Conservation (phyloP, 1,140 invertebrate genomes). For the Drosophila jambulina region DNA sequence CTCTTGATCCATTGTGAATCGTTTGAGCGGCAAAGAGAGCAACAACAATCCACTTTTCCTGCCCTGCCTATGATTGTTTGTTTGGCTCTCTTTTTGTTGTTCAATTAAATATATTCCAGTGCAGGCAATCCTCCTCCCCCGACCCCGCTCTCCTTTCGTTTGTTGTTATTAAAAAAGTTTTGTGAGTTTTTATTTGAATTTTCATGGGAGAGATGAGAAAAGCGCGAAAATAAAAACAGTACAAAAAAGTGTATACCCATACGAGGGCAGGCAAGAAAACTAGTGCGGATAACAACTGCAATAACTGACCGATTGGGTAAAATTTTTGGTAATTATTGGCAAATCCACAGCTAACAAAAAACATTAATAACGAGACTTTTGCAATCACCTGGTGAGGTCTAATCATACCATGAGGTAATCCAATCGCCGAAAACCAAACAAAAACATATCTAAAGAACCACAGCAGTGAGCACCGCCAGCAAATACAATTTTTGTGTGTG, state of each 20-base stretch:
- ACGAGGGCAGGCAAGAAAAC: constrained; percentile 11
- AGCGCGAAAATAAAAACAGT: constrained; percentile 22
- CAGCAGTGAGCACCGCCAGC: constrained; percentile 2
- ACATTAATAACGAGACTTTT: constrained; percentile 48
- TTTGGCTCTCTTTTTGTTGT: constrained; percentile 66
- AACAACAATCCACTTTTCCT: constrained; percentile 54
- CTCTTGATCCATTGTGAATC: constrained; percentile 63
- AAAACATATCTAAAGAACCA: constrained; percentile 38
- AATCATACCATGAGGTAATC: constrained; percentile 39
- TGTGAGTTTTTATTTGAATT: constrained; percentile 55
- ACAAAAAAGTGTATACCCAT: constrained; percentile 1
- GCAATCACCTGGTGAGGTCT: constrained; percentile 37
- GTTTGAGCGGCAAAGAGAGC: constrained; percentile 61
- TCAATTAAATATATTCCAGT: constrained; percentile 67
- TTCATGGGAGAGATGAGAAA: constrained; percentile 18
- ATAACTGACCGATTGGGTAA: constrained; percentile 48
- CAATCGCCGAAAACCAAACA: constrained; percentile 15
- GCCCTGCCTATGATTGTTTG: constrained; percentile 49
- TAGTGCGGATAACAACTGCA: constrained; percentile 24
- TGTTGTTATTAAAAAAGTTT: constrained; percentile 62
- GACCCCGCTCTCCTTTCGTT: background rate
- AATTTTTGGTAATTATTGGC: constrained; percentile 40
- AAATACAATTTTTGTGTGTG: constrained; percentile 49
- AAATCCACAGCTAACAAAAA: constrained; percentile 13
- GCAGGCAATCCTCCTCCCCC: background rate